Conservation (phyloP, 1,140 invertebrate species). For the Drosophila pectinifera region DNA sequence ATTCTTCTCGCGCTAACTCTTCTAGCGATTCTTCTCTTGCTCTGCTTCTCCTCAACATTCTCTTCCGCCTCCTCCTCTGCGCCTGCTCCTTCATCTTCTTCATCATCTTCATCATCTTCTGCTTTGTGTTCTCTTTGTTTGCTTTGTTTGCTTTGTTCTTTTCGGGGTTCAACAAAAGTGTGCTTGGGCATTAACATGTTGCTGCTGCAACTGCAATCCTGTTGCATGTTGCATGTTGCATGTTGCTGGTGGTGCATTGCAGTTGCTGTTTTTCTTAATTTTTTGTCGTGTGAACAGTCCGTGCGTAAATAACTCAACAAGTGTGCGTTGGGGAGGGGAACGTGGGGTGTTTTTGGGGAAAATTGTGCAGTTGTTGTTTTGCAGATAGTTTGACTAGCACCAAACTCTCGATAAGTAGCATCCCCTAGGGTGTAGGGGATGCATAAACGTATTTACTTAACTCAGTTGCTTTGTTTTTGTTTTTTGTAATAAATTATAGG, state of each 20-base stretch:
- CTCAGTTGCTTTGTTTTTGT: constrained; percentile 50
- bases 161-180: constrained; percentile 61
- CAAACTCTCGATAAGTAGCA: constrained; percentile 73
- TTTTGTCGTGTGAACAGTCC: constrained; percentile 66
- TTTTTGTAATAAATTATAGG: constrained; percentile 62
- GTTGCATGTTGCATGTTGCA: constrained; percentile 34
- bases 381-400: constrained; percentile 84
- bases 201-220: constrained; percentile 38
- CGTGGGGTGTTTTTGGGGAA: constrained; percentile 3
- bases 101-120: constrained; percentile 30
- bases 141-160: constrained; percentile 27
- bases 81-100: constrained; percentile 22
- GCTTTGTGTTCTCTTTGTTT: constrained; percentile 40
- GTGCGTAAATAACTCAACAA: constrained; percentile 74
- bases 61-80: constrained; percentile 23
- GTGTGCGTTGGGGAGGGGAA: constrained; percentile 35
- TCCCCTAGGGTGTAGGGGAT: constrained; percentile 38
- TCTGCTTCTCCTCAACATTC: constrained; percentile 16
- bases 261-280: constrained; percentile 45
- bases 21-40: constrained; percentile 29
- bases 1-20: not conserved
- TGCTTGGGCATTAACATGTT: constrained; percentile 74
- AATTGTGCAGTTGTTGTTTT: constrained; percentile 63
- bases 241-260: constrained; percentile 41
- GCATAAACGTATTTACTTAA: constrained; percentile 70